Percentiles rank a stretch among this genome's conserved stretches.
These are phyloP conservation scores for Cryptophagus acutangulus DNA, from an alignment of 2,888 invertebrate species.

Conservation along the genomic window DNA sequence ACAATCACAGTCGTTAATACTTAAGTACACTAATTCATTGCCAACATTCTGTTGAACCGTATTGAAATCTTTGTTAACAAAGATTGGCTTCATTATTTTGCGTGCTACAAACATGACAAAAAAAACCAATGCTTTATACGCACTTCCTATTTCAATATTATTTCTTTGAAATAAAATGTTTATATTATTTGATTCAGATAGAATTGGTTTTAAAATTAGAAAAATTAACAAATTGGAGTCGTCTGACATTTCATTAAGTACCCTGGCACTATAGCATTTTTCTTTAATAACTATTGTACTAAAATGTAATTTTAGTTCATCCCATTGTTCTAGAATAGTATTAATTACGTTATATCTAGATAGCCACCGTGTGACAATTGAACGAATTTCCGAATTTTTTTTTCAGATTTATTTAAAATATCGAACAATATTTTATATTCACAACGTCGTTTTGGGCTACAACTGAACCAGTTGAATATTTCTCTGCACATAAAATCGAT, in stretches of 20 bases:
- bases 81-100: background rate
- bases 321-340: conserved; percentile 19
- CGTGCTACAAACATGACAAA: conserved; percentile 1
- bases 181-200: background rate
- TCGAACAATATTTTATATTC: conserved; percentile 21
- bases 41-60: background rate
- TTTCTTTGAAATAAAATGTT: background rate
- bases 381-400: conserved; percentile 19
- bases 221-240: background rate
- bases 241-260: background rate
- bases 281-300: background rate
- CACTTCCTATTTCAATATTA: background rate
- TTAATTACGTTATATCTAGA: conserved; percentile 21
- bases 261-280: conserved; percentile 1
- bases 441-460: conserved; percentile 18
- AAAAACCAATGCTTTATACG: background rate
- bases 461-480: conserved; percentile 23
- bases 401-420: conserved; percentile 16
- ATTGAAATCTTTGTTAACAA: background rate
- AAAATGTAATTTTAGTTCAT: conserved; percentile 2
- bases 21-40: background rate
- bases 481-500: conserved; percentile 26
- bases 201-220: background rate
- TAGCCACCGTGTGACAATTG: conserved; percentile 25
- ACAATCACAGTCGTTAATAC: background rate